Conservation (phyloP, 2,797 vertebrate species). For the Jordanella pulchra region DNA sequence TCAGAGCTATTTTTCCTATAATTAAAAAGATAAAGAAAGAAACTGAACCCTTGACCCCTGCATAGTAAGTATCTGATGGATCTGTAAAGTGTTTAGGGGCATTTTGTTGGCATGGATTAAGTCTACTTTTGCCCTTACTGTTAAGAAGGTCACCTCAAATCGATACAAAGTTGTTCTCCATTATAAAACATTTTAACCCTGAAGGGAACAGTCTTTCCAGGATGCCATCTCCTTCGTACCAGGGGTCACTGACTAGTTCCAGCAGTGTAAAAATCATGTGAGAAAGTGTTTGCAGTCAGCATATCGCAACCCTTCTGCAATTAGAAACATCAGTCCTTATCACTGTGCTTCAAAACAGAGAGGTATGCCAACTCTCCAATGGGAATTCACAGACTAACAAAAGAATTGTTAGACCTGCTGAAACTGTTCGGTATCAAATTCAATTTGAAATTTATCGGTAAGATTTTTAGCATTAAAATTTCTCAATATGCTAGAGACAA, state of each 20-base stretch:
- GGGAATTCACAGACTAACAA: background rate
- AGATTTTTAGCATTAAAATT: background rate
- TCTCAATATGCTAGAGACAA: background rate
- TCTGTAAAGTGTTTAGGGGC: background rate
- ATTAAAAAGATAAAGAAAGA: background rate
- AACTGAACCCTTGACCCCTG: constrained; percentile 9
- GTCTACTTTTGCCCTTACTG: constrained; percentile 1
- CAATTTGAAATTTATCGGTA: background rate
- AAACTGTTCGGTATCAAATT: background rate
- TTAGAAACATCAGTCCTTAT: background rate
- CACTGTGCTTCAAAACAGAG: background rate
- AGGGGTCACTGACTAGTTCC: background rate
- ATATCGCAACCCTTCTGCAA: background rate
- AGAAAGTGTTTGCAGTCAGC: background rate
- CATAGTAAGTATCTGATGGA: background rate
- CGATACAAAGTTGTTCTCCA: constrained; percentile 14
- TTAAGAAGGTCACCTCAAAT: constrained; percentile 7
- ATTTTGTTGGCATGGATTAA: background rate
- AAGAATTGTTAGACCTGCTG: background rate
- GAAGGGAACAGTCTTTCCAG: constrained; percentile 3
- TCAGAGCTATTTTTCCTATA: background rate
- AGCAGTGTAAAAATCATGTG: constrained; percentile 5
- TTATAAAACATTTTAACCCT: constrained; percentile 17
- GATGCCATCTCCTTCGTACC: background rate
- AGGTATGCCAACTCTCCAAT: background rate